Evolutionary conservation across 2,113 vertebrate genomes (phyloP), one percentile per base, ranked within the genome.

Genomic region (Vidua chalybeata): DNA sequence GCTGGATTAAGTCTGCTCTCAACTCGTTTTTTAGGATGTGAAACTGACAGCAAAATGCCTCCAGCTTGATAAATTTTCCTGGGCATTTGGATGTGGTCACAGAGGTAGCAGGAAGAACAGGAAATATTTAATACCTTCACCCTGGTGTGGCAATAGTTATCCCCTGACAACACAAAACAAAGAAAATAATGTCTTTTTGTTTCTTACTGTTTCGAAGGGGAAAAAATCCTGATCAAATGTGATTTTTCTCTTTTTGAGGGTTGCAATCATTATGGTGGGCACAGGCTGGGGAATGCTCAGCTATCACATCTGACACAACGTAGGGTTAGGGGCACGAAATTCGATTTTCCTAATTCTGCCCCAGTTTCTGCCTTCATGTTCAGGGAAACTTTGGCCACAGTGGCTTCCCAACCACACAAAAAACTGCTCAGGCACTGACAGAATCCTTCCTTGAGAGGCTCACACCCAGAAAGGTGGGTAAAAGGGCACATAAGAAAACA

Each of bases 1-100:
- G 88, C 93, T 97, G 96, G 83, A 89, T 87, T 87, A 84, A 96
- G 58, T 90, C 73, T 76, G 24, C 41, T 90, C 24, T 92, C 88
- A 87, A 77, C 69, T 97, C 17, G 0, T 43, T 83, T 89, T 96
- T 85, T 95, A 92, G 77, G 82, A 95, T 84, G 68, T 88, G 80
- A 89, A 93, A 72, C 51, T 86, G 91, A 86, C 77, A 84, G 77
- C 15, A 93, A 96, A 96, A 89, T 95, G 88, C 73, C 76, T 92
- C 80, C 85, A 87, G 77, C 85, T 52, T 93, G 82, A 84, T 45
- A 49, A 69, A 95, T 94, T 82, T 96, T 92, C 35, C 49, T 61
- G 58, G 83, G 41, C 35, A 49, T 87, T 96, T 97, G 41, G 22
- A 93, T 94, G 49, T 79, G 63, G 66, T 87, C 75, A 54, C 41